A percentile compares a stretch with the other conserved stretches of the same genome.
These are phyloP conservation scores for Agapostemon virescens DNA, from an alignment of 2,888 invertebrate species.

Conservation along the genomic window DNA sequence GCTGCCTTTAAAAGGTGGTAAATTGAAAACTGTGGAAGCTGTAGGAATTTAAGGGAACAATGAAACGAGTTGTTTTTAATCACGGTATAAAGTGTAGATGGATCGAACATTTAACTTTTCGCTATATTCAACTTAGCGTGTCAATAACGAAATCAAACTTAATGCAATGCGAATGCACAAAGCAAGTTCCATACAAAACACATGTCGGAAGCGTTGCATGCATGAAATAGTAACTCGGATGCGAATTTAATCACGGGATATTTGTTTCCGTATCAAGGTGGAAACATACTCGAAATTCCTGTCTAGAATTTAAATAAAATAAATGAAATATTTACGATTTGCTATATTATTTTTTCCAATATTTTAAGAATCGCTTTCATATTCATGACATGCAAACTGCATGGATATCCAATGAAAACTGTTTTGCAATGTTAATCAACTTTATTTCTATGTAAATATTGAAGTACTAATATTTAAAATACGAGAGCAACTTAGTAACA, in stretches of 20 bases:
- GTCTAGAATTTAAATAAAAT: background rate
- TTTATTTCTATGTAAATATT: constrained; percentile 8
- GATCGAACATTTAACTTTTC: background rate
- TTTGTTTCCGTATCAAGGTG: background rate
- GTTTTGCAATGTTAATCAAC: background rate
- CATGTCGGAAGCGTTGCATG: background rate
- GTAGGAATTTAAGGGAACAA: background rate
- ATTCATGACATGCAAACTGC: constrained; percentile 4
- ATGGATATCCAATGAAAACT: background rate
- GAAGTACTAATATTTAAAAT: constrained; percentile 37
- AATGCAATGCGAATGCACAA: background rate
- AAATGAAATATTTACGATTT: background rate
- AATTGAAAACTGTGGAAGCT: background rate
- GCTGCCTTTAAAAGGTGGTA: background rate
- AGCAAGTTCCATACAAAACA: background rate
- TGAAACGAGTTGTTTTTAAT: background rate
- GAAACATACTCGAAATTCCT: background rate
- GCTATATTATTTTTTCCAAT: background rate
- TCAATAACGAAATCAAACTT: background rate
- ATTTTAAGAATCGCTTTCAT: background rate
- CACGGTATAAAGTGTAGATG: background rate
- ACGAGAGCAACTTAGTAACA: constrained; percentile 22
- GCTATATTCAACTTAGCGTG: background rate
- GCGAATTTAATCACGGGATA: background rate
- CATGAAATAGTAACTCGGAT: background rate